phyloP scores from a whole-genome alignment of 2,113 vertebrate species.

The Calypte anna region DNA sequence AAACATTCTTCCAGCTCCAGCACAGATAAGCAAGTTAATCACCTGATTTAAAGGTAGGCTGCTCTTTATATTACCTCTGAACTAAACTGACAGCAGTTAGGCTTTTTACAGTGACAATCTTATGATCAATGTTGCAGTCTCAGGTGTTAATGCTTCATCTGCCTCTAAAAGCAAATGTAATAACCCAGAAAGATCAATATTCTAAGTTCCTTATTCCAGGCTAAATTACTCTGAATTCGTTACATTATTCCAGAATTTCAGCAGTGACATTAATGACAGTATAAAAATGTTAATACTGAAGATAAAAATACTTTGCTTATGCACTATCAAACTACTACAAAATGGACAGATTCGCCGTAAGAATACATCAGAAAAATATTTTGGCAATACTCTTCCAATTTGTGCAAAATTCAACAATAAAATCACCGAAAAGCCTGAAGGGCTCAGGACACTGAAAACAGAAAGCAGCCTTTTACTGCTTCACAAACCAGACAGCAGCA shows the following conservation, averaged over 20 bases:
- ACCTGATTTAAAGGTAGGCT: conserved; percentile 38
- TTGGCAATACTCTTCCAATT: not conserved
- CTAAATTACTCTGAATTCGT: conserved; percentile 20
- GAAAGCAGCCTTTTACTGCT: not conserved
- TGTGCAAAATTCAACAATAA: not conserved
- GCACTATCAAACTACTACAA: not conserved
- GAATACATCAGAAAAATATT: not conserved
- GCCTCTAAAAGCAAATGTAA: conserved; percentile 64
- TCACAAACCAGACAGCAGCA: not conserved
- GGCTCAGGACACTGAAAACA: not conserved
- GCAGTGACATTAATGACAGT: not conserved
- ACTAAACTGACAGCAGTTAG: not conserved
- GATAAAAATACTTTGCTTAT: not conserved
- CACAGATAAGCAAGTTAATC: not conserved
- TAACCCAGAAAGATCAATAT: conserved; percentile 64
- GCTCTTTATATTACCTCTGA: conserved; percentile 15
- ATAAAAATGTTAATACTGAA: not conserved
- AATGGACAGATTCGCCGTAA: not conserved
- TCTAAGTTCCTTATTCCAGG: conserved; percentile 24
- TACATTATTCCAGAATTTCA: conserved; percentile 34
- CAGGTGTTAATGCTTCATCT: conserved; percentile 60
- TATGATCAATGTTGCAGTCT: conserved; percentile 38
- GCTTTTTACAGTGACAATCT: conserved; percentile 25
- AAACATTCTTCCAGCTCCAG: not conserved
- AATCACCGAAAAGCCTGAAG: not conserved